Percentiles rank a stretch among this genome's conserved stretches.
phyloP scores from a whole-genome alignment of 2,797 vertebrate genomes.

The Lophius americanus region DNA sequence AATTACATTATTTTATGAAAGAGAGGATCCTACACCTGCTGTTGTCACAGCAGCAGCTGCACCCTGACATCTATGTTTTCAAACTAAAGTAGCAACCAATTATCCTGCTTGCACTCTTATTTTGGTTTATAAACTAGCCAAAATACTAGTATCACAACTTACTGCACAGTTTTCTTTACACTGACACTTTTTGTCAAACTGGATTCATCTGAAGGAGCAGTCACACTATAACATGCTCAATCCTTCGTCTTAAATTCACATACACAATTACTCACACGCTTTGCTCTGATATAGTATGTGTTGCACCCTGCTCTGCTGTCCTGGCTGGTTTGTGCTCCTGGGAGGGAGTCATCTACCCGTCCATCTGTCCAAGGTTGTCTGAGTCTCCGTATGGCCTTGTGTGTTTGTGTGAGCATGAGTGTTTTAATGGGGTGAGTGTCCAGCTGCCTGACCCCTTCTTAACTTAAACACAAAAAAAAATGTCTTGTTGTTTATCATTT shows the following conservation, averaged over 20 bases:
- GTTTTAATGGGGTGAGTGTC: not conserved
- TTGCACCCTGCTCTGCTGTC: constrained; percentile 56
- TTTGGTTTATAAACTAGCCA: constrained; percentile 20
- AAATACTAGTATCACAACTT: not conserved
- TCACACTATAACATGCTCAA: constrained; percentile 5
- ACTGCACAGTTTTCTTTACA: constrained; percentile 15
- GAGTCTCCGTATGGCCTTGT: constrained; percentile 5
- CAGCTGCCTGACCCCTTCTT: constrained; percentile 15
- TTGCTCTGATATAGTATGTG: constrained; percentile 24
- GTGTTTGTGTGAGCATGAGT: constrained; percentile 21
- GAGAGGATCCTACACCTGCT: constrained; percentile 42
- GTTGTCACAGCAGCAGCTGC: not conserved
- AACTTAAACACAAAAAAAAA: constrained; percentile 6
- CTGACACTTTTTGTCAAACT: constrained; percentile 5
- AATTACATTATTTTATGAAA: not conserved
- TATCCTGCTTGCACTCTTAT: constrained; percentile 14
- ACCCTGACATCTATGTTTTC: not conserved
- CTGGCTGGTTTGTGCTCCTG: constrained; percentile 82
- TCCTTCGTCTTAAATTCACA: constrained; percentile 8
- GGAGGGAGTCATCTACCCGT: constrained; percentile 61
- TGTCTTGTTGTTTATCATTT: constrained; percentile 17
- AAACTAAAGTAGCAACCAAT: not conserved
- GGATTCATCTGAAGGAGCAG: not conserved
- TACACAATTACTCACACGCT: constrained; percentile 4
- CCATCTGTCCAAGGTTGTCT: constrained; percentile 49